Evolutionary conservation across 2,113 vertebrate genomes (phyloP), one percentile per base, ranked within the genome.

Genomic region (Damaliscus lunatus): DNA sequence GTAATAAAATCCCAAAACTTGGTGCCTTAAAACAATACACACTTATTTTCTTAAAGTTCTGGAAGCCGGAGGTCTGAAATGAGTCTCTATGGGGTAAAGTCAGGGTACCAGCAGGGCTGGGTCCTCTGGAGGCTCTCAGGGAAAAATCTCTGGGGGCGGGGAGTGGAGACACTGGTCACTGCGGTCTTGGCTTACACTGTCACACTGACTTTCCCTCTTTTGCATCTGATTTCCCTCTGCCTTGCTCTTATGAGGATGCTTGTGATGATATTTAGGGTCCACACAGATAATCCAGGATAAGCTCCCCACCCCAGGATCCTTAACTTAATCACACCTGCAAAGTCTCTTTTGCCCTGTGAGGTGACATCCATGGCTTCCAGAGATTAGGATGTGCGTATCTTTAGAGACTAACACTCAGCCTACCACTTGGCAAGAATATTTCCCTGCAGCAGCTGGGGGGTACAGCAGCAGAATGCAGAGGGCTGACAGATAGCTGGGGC

Each of bases 141-240:
- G 36, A 29, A 80, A 31, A 15, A 6, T 25, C 14, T 40, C 46
- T 19, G 46, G 46, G 77, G 46, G 19, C 40, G 67, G n/a, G 36
- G 67, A 17, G 4, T 4, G 7, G 8, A 31, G 55, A 46, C 40
- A 52, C 1, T 0, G 25, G 40, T 81, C 10, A 25, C 4, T 90
- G 21, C 5, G 5, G 10, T 46, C 13, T 48, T 6, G 11, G 40
- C 27, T 53, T 67, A 57, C 31, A 53, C 1, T 0, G 1, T 40
- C 29, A 25, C 48, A 0, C 21, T 19, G 13, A 11, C 15, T 90
- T 62, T 94, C 25, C 40, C 31, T 88, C 17, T 52, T 59, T 10
- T n/a, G 48, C 1, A 0, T 52, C 78, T 0, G 2, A 81, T 21
- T 81, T 13, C 31, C 78, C 29, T 81, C 46, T 52, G 48, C 48